phyloP scores from a whole-genome alignment of 37 sponge, comb jelly and placozoan genomes.

The Oopsacas minuta region DNA sequence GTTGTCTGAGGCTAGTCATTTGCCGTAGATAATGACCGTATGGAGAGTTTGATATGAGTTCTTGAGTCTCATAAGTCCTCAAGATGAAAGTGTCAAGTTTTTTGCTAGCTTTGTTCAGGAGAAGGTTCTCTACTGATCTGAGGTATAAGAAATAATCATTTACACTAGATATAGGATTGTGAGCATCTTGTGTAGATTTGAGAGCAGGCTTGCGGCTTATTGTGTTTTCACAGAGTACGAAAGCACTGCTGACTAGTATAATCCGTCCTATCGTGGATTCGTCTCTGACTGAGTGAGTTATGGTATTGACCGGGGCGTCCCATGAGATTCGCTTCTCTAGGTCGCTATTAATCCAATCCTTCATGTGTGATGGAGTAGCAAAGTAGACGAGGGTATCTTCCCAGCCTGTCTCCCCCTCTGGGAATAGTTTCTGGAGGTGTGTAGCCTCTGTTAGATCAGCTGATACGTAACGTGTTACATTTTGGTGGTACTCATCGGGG shows the following conservation, averaged over 20 bases:
- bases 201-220: not conserved
- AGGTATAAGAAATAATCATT: not conserved
- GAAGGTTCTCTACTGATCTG: not conserved
- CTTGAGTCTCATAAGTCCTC: not conserved
- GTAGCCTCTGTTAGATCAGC: not conserved
- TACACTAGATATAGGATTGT: not conserved
- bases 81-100: not conserved
- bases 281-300: not conserved
- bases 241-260: not conserved
- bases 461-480: not conserved
- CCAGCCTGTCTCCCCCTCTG: not conserved
- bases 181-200: not conserved
- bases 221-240: not conserved
- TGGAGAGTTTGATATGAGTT: not conserved
- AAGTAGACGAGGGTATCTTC: not conserved
- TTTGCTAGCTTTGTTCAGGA: not conserved
- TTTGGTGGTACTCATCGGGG: not conserved
- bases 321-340: not conserved
- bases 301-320: conserved; percentile 1
- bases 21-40: not conserved
- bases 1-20: not conserved
- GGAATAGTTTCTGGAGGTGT: not conserved
- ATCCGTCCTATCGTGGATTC: not conserved
- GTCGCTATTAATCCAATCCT: not conserved
- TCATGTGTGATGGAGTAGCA: not conserved